A percentile compares a stretch with the other conserved stretches of the same genome.
phyloP scores from a whole-genome alignment of 2,797 vertebrate species.

The Platyrinchus mystaceus region DNA sequence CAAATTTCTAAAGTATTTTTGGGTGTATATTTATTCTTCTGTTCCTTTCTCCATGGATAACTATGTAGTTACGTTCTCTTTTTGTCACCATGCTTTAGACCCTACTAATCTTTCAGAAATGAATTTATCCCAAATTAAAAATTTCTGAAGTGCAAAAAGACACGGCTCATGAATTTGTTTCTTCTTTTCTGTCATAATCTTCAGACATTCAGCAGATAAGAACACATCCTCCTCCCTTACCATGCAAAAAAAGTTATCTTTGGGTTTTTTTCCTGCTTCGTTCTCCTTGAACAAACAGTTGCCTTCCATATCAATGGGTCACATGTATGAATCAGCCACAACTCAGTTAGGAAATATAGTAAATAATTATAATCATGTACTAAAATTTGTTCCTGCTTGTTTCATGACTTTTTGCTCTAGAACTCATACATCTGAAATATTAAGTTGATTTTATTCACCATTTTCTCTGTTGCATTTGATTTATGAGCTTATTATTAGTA shows the following conservation, averaged over 20 bases:
- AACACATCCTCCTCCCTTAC: neutral
- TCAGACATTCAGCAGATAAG: neutral
- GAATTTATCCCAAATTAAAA: neutral
- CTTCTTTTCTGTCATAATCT: accelerated
- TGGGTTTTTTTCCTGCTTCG: neutral
- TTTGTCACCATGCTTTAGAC: neutral
- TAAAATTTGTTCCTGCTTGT: neutral
- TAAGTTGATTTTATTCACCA: neutral
- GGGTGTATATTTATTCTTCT: neutral
- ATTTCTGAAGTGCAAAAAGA: neutral
- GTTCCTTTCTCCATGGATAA: neutral
- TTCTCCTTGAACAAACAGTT: neutral
- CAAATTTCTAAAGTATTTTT: neutral
- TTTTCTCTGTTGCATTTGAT: neutral
- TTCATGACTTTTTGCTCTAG: neutral
- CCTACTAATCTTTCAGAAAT: neutral
- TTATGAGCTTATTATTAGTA: neutral
- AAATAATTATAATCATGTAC: neutral
- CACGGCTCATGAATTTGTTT: neutral
- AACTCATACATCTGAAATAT: neutral
- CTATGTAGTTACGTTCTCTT: neutral
- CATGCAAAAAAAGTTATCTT: accelerated
- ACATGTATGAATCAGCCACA: neutral
- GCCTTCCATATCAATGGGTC: neutral
- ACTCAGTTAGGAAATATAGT: neutral